Evolutionary conservation across 2,113 vertebrate species (phyloP), one percentile per base, ranked within the genome.

Genomic region (Lipotes vexillifer): DNA sequence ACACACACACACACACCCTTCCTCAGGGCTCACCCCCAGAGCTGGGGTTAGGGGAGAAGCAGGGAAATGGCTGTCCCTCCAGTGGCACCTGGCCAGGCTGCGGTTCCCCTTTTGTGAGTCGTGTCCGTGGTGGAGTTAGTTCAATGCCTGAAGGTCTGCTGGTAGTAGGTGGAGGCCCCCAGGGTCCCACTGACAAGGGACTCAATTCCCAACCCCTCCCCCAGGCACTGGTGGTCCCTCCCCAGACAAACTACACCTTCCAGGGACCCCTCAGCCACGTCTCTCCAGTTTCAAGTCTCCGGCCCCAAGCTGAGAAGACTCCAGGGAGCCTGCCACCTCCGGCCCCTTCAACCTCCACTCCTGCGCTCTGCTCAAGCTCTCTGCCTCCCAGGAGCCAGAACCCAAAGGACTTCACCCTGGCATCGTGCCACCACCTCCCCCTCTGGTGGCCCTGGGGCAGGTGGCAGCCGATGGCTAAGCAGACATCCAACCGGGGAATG

Each of bases 261-360:
- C 38, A 75, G 33, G n/a, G 46, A 74, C 52, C 66, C 17, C 12
- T 95, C 33, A n/a, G 38, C 44, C 65, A 55, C 18, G 25, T 17
- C 3, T 6, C n/a, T 57, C 61, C 57, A 33, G n/a, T 0, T 3
- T 31, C 0, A 0, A 68, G 72, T 57, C 38, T 20, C 44, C 17
- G 27, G 55, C 46, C 72, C 27, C 27, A n/a, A 20, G n/a, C 23
- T 11, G 3, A 86, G 78, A 66, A 27, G 49, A 18, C 11, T 2
- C 18, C 38, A 23, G 57, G 1, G 12, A 75, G 57, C 17, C 66
- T 14, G 29, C 23, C 59, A 46, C 41, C 59, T 46, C 44, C 55
- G 2, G 5, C 41, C n/a, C 18, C 69, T 55, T 38, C 72, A 29
- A 20, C 38, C 6, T 61, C 46, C 36, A 36, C 66, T 68, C 38